These are phyloP conservation scores for Mustela lutreola DNA, from an alignment of 2,113 vertebrate species.

Conservation along the genomic window DNA sequence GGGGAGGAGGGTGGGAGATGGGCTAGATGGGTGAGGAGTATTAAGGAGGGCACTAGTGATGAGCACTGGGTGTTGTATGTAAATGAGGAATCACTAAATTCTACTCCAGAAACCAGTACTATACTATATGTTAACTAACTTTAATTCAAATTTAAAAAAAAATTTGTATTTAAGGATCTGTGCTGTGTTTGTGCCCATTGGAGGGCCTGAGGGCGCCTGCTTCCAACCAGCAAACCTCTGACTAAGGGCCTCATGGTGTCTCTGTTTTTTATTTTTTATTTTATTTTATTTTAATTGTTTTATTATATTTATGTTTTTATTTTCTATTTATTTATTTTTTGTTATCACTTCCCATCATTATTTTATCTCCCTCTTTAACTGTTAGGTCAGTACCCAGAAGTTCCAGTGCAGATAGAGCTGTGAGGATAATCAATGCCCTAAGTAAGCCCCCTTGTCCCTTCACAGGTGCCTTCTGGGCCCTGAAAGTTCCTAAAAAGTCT, in stretches of 20 bases:
- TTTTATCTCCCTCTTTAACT: not conserved
- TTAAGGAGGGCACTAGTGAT: not conserved
- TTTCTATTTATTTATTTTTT: no score
- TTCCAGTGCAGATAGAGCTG: not conserved
- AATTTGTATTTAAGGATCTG: not conserved
- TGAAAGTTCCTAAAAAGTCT: not conserved
- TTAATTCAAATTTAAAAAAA: not conserved
- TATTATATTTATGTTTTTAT: no score
- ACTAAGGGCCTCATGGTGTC: not conserved
- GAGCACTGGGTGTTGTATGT: not conserved
- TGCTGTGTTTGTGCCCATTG: not conserved
- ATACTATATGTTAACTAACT: not conserved
- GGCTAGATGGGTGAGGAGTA: not conserved
- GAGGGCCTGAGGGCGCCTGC: not conserved
- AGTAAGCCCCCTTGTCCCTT: not conserved
- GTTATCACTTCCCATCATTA: not conserved
- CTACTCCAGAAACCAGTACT: not conserved
- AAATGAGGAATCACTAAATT: not conserved
- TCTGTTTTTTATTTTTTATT: not conserved
- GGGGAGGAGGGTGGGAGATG: not conserved
- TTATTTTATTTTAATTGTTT: no score
- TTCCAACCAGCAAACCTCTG: not conserved
- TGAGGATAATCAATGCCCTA: not conserved
- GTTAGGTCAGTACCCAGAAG: not conserved
- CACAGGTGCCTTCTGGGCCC: not conserved